These are phyloP conservation scores for Galago senegalensis DNA, from an alignment of 2,797 vertebrate species.

Conservation along the genomic window DNA sequence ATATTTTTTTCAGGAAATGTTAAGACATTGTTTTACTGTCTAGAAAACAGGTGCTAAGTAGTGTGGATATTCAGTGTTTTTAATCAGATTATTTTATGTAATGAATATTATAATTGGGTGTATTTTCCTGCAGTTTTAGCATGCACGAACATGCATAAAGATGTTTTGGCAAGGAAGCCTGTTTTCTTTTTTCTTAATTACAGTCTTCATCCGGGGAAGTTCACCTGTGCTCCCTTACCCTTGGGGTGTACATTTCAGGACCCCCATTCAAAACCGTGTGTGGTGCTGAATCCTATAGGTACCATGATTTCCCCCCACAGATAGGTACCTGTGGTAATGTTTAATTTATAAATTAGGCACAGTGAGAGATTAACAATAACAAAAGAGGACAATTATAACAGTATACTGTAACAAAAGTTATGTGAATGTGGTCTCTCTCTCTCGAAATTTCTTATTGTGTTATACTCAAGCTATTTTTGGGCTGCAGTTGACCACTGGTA, in stretches of 20 bases:
- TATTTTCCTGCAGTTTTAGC: neutral
- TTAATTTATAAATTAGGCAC: neutral
- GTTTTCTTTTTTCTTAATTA: constrained; percentile 23
- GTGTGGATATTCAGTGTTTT: neutral
- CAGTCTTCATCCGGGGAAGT: neutral
- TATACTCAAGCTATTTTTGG: neutral
- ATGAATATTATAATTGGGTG: neutral
- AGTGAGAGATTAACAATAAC: neutral
- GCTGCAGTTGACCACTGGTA: neutral
- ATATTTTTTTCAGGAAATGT: neutral
- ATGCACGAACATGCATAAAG: neutral
- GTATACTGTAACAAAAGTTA: neutral
- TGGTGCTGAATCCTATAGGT: neutral
- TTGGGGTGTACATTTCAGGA: neutral
- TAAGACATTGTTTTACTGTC: neutral
- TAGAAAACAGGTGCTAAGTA: neutral
- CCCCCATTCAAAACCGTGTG: neutral
- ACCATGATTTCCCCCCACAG: neutral
- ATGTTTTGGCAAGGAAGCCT: neutral
- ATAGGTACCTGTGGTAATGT: neutral
- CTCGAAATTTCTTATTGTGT: neutral
- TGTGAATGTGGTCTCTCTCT: neutral
- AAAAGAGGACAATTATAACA: neutral
- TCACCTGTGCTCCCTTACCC: neutral
- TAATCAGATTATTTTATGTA: neutral